Conservation (phyloP, 2,113 vertebrate species). For the Protobothrops mucrosquamatus region DNA sequence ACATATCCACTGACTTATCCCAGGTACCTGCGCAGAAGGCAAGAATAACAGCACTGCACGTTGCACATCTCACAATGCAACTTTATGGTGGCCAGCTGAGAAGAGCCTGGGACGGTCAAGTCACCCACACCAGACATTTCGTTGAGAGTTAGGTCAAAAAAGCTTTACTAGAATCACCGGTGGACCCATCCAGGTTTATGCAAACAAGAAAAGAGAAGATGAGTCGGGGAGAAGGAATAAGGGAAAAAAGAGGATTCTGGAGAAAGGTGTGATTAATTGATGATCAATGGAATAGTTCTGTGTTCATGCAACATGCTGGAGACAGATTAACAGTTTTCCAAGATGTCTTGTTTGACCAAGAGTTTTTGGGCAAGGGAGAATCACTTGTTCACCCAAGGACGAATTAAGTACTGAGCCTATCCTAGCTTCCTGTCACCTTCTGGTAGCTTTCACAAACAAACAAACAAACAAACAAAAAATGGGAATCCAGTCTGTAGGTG, state of each 20-base stretch:
- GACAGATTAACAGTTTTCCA: neutral
- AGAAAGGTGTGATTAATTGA: neutral
- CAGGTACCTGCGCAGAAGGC: conserved; percentile 73
- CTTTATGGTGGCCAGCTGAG: neutral
- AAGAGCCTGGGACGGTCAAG: neutral
- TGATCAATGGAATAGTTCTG: neutral
- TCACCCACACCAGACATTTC: neutral
- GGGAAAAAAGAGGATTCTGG: neutral
- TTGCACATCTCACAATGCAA: neutral
- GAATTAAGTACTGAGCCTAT: neutral
- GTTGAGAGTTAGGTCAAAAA: neutral
- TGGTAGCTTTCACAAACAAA: neutral
- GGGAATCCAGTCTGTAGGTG: neutral
- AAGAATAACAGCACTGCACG: neutral
- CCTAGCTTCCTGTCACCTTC: neutral
- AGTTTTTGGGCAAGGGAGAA: neutral
- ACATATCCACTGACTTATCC: conserved; percentile 80
- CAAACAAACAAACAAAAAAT: neutral
- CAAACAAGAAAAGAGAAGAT: neutral
- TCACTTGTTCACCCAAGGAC: neutral
- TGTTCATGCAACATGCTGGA: neutral
- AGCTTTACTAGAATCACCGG: neutral
- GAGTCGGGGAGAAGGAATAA: too few relatives aligned
- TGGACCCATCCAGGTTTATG: neutral
- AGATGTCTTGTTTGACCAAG: neutral